phyloP scores from a whole-genome alignment of 2,888 invertebrate genomes.

The Drosophila trichaetosa region DNA sequence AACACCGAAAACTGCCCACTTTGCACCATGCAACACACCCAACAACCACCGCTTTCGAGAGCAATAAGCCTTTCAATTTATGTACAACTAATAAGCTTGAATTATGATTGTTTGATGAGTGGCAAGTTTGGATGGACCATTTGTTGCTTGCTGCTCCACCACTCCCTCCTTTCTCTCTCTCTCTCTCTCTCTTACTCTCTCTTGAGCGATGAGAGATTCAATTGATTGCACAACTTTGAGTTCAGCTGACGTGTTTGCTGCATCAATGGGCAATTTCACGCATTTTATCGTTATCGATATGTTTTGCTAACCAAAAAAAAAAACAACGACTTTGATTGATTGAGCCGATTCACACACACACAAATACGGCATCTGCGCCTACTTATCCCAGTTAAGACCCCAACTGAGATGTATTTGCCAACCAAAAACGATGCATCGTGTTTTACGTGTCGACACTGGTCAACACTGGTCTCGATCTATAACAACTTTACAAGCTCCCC shows the following conservation, averaged over 20 bases:
- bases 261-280: slow-evolving; percentile 43
- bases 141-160: slow-evolving; percentile 33
- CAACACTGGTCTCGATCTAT: slow-evolving; percentile 18
- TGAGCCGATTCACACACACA: slow-evolving; percentile 36
- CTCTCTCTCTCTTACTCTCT: neutral
- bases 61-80: neutral
- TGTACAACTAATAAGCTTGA: slow-evolving; percentile 62
- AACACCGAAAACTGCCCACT: slow-evolving; percentile 9
- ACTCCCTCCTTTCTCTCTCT: neutral
- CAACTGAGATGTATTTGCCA: slow-evolving; percentile 10
- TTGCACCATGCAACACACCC: neutral
- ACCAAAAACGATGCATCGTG: neutral
- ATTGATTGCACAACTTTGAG: slow-evolving; percentile 29
- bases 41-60: neutral
- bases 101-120: slow-evolving; percentile 51
- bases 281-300: slow-evolving; percentile 61
- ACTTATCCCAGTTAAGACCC: slow-evolving; percentile 17
- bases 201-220: slow-evolving; percentile 9
- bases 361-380: slow-evolving; percentile 1
- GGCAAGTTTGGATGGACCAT: slow-evolving; percentile 17
- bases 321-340: slow-evolving; percentile 69
- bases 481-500: slow-evolving; percentile 20
- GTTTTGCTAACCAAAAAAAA: slow-evolving; percentile 41
- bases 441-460: slow-evolving; percentile 7
- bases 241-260: slow-evolving; percentile 2